Evolutionary conservation across 1,140 invertebrate genomes (phyloP).

Genomic region (Stenopsyche tienmushanensis): DNA sequence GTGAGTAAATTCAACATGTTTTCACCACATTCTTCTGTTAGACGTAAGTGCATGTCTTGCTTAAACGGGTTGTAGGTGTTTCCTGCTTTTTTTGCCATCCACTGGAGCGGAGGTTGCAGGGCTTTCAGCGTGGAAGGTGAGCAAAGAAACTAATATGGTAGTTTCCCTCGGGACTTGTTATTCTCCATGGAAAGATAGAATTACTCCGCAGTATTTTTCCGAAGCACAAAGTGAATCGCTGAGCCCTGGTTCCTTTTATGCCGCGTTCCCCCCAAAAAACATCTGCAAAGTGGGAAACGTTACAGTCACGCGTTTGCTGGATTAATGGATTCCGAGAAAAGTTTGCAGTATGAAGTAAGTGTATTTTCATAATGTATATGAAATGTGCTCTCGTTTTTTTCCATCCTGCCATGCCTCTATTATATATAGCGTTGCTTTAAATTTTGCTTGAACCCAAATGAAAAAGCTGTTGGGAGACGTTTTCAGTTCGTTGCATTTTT

Average conservation of each 20-base stretch:
- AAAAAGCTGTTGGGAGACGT: too few species aligned
- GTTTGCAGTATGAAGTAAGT: conserved; percentile 8
- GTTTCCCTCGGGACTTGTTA: conserved; percentile 8
- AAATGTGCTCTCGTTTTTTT: not conserved
- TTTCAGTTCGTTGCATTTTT: too few species aligned
- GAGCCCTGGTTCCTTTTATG: not conserved
- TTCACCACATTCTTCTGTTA: too few species aligned
- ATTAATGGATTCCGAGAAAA: conserved; percentile 21
- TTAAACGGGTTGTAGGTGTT: not conserved
- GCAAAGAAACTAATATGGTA: conserved; percentile 4
- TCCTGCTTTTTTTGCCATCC: not conserved
- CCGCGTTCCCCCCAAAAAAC: not conserved
- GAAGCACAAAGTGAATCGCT: conserved; percentile 11
- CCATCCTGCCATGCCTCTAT: too few species aligned
- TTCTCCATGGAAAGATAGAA: conserved; percentile 3
- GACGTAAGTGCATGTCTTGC: not conserved
- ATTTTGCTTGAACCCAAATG: too few species aligned
- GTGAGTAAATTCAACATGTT: too few species aligned
- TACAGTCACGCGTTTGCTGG: not conserved
- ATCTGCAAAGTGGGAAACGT: not conserved
- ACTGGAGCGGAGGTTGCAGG: not conserved
- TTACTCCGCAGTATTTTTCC: conserved; percentile 13
- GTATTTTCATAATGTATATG: conserved; percentile 7
- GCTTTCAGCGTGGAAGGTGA: not conserved
- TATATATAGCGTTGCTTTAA: too few species aligned